Base-by-base conservation (phyloP, 2,888 invertebrate species). In the Andrena marginata region DNA sequence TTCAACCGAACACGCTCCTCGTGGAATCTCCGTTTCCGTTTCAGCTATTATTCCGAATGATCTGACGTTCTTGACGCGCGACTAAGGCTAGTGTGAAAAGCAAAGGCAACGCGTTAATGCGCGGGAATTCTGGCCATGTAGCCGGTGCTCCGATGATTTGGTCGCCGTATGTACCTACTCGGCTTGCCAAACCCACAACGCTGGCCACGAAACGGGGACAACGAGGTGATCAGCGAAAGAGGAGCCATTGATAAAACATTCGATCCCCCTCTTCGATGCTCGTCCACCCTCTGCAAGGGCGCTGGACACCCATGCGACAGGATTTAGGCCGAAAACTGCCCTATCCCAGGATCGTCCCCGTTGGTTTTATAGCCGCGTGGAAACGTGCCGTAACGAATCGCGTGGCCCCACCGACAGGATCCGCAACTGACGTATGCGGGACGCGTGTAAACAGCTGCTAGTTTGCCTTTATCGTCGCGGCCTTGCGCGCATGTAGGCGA, bases 401-500 rank as follows among this genome's bases (percentile, higher is more conserved):
- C 23, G 71, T 10, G 20, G 33, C 48, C 64, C 48, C 64, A 42
- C 59, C 56, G 73, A 48, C 63, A 51, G 54, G 56, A 80, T 71
- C 67, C 56, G 54, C 60, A 29, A 77, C 10, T 33, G 8, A 54
- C 35, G 54, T 77, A 82, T 77, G 73, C 83, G 60, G 82, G 69
- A 75, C 62, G 59, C 48, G 10, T 26, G 63, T 26, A 51, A 62
- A n/a, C 63, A 77, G 62, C 71, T 77, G 63, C n/a, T n/a, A n/a
- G n/a, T 23, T 0, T 77, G 70, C 80, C 82, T 85, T 87, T 82
- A 86, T 86, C 85, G 77, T 85, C 42, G 79, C 87, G 87, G 80
- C 86, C 85, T 87, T 87, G 87, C 80, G 82, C 87, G 77, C 42
- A 80, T 76, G 85, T 85, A 85, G 76, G 67, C 85, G 80, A 77